Conservation (phyloP, 2,888 invertebrate genomes). For the Nineta flava region DNA sequence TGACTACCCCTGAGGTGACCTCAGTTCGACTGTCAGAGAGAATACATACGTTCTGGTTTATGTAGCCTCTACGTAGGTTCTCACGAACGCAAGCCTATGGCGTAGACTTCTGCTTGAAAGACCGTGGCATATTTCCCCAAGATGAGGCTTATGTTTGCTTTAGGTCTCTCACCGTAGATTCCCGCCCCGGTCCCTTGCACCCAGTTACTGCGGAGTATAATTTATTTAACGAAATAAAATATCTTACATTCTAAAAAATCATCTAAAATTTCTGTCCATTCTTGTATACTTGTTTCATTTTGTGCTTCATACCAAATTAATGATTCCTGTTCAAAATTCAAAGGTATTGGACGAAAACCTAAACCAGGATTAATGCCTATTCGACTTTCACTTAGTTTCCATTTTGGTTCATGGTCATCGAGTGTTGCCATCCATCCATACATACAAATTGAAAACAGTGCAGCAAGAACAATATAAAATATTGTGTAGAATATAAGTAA, state of each 20-base stretch:
- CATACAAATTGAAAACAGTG: constrained; percentile 76
- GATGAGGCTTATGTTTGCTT: no score
- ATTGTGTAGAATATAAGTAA: constrained; percentile 70
- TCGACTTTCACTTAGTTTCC: constrained; percentile 55
- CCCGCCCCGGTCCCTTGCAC: no score
- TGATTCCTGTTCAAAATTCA: constrained; percentile 37
- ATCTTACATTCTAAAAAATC: constrained; percentile 39
- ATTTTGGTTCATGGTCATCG: constrained; percentile 53
- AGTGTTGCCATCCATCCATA: constrained; percentile 61
- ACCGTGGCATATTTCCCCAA: no score
- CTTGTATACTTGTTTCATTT: constrained; percentile 31
- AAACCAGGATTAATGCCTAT: constrained; percentile 53
- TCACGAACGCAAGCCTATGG: no score
- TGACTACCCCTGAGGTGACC: no score
- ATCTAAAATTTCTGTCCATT: constrained; percentile 38
- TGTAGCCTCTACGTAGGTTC: no score
- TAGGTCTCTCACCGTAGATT: no score
- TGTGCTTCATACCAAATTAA: constrained; percentile 40
- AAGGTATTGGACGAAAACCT: constrained; percentile 44
- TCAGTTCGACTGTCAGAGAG: no score
- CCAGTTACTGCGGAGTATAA: no score
- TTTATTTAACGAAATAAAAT: neutral
- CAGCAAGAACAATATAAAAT: constrained; percentile 72
- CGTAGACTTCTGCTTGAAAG: no score
- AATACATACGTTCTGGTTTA: no score